Conservation (phyloP, 2,113 vertebrate genomes). For the Bos taurus region DNA sequence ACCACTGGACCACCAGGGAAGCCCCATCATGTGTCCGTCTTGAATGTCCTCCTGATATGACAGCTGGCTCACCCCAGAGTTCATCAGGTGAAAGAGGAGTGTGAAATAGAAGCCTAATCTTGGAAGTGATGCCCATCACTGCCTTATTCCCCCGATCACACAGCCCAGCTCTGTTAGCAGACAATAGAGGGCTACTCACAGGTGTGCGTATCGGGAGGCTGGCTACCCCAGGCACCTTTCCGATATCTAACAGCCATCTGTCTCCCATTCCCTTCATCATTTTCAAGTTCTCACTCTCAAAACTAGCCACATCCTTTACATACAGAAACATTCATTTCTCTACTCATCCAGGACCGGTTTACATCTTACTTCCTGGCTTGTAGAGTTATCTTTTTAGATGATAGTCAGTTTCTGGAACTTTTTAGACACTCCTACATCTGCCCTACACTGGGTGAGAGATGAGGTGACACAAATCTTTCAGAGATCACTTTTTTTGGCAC, state of each 20-base stretch:
- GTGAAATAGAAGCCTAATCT: neutral
- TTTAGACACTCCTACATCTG: neutral
- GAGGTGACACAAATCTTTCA: neutral
- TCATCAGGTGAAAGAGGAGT: too few relatives aligned
- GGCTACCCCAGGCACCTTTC: neutral
- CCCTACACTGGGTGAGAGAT: neutral
- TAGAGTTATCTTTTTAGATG: neutral
- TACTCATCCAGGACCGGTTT: neutral
- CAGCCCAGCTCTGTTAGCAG: neutral
- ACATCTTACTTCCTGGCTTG: neutral
- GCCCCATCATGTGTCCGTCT: neutral
- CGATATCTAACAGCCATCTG: neutral
- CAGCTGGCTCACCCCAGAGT: neutral
- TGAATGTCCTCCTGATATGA: neutral
- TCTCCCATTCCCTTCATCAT: neutral
- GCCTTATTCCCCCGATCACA: neutral
- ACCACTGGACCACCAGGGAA: neutral
- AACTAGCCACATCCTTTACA: neutral
- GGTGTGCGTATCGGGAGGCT: accelerated
- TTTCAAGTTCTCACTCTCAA: neutral
- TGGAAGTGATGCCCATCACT: neutral
- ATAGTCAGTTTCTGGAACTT: neutral
- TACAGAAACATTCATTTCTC: neutral
- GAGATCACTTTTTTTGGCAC: neutral
- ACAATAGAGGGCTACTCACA: too few relatives aligned